phyloP scores from a whole-genome alignment of 1,140 invertebrate species.

The Atta texana region DNA sequence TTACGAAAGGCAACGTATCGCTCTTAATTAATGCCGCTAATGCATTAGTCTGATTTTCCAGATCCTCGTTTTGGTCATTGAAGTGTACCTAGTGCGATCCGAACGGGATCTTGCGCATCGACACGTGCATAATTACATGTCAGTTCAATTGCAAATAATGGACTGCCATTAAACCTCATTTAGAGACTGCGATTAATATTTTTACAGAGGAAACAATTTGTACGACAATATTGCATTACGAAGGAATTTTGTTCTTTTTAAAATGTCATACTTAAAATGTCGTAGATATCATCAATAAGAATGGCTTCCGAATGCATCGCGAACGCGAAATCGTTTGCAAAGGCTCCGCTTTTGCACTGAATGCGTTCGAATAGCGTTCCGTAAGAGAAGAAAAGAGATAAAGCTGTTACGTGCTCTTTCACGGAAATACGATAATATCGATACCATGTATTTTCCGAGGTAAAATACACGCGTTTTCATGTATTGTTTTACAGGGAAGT shows the following conservation, averaged over 20 bases:
- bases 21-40: conserved; percentile 32
- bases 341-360: neutral
- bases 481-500: conserved; percentile 17
- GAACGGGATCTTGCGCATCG: conserved; percentile 15
- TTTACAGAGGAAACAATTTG: neutral
- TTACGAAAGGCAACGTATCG: conserved; percentile 22
- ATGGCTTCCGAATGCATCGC: neutral
- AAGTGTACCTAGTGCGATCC: conserved; percentile 14
- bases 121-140: conserved; percentile 31
- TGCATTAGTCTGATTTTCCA: conserved; percentile 52
- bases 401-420: neutral
- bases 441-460: conserved; percentile 21
- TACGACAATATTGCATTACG: neutral
- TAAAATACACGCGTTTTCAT: conserved; percentile 25
- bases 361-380: neutral
- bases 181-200: neutral
- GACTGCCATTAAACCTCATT: neutral
- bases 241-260: neutral
- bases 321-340: neutral
- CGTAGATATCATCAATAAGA: neutral
- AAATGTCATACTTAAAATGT: neutral
- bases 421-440: conserved; percentile 44
- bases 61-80: conserved; percentile 32
- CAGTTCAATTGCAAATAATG: conserved; percentile 24
- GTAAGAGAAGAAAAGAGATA: neutral